A percentile compares a stretch with the other conserved stretches of the same genome.
phyloP scores from a whole-genome alignment of 2,888 invertebrate species.

The Machimus atricapillus region DNA sequence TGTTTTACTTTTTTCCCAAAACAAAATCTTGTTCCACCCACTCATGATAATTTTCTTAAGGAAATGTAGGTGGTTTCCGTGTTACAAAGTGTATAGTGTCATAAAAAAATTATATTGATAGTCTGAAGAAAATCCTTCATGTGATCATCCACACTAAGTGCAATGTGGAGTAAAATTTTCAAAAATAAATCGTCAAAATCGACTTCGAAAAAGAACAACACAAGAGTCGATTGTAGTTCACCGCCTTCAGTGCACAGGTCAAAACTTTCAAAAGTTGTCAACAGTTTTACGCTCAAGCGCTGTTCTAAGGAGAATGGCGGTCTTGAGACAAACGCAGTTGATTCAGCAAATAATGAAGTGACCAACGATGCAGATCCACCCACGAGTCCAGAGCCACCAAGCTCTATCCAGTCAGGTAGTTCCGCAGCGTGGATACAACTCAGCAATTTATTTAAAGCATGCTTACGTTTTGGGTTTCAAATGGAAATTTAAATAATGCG shows the following conservation, averaged over 20 bases:
- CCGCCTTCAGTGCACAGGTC: constrained; percentile 43
- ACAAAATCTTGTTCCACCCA: constrained; percentile 5
- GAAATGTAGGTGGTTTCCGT: constrained; percentile 15
- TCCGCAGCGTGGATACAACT: not conserved
- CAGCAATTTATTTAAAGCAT: not conserved
- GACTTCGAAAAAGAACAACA: not conserved
- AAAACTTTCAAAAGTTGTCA: constrained; percentile 54
- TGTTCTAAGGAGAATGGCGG: constrained; percentile 48
- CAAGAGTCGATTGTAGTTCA: constrained; percentile 22
- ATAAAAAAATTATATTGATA: not conserved
- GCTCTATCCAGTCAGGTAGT: constrained; percentile 9
- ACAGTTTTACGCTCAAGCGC: constrained; percentile 58
- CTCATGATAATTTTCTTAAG: not conserved
- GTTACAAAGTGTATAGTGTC: constrained; percentile 3
- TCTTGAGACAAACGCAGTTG: constrained; percentile 26
- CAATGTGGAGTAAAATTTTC: constrained; percentile 62
- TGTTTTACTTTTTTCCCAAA: not conserved
- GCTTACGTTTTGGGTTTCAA: not conserved
- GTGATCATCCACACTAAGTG: constrained; percentile 49
- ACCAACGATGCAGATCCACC: not conserved
- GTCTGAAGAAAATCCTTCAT: not conserved
- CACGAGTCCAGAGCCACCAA: not conserved
- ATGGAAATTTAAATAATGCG: not conserved
- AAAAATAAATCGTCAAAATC: constrained; percentile 50
- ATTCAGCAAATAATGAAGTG: not conserved